Percentiles rank a stretch among this genome's conserved stretches.
Conservation (phyloP, 2,888 invertebrate genomes). For the Sinohyriopsis cumingii region DNA sequence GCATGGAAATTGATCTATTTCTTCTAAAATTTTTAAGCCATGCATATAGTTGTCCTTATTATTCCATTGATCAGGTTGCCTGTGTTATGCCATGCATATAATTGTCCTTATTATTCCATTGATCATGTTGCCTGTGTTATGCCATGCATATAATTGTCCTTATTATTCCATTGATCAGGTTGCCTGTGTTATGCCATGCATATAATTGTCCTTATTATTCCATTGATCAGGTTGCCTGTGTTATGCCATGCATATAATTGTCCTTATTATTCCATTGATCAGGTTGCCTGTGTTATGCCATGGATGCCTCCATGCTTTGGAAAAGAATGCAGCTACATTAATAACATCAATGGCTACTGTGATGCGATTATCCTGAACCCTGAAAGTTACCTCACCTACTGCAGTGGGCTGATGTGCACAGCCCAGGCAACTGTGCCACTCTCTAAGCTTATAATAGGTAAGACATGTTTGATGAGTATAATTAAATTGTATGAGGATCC, state of each 20-base stretch:
- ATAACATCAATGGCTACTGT: slow-evolving; percentile 24
- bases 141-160: slow-evolving; percentile 30
- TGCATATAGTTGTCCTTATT: neutral
- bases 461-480: neutral
- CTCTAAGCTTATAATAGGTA: slow-evolving; percentile 33
- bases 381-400: slow-evolving; percentile 36
- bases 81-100: slow-evolving; percentile 48
- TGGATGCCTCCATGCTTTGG: slow-evolving; percentile 51
- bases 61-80: slow-evolving; percentile 28
- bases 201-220: neutral
- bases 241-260: slow-evolving; percentile 16
- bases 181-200: slow-evolving; percentile 48
- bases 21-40: too few species aligned
- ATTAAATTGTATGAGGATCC: too few species aligned
- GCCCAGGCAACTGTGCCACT: slow-evolving; percentile 46
- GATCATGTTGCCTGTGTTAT: slow-evolving; percentile 46
- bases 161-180: slow-evolving; percentile 29
- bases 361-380: slow-evolving; percentile 36
- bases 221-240: slow-evolving; percentile 40
- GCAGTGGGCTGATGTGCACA: slow-evolving; percentile 32
- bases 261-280: slow-evolving; percentile 6
- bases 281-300: slow-evolving; percentile 51
- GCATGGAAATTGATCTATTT: too few species aligned
- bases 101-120: slow-evolving; percentile 1
- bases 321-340: slow-evolving; percentile 23